Base-by-base conservation (phyloP, 2,888 invertebrate species). In the Tipula helvola region DNA sequence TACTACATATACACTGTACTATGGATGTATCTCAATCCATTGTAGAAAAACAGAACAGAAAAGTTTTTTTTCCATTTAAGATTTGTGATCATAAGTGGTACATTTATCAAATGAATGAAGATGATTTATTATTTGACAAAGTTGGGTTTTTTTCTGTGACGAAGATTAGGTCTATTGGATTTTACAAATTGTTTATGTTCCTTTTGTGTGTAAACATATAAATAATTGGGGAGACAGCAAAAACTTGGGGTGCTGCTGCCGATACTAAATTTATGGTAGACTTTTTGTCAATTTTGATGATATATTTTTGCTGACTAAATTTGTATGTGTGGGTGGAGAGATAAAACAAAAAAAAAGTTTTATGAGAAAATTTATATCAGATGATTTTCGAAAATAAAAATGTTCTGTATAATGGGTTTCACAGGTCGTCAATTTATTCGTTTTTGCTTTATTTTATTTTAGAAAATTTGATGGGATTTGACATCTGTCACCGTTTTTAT, bases 81-180 rank as follows among this genome's bases (percentile, higher is more conserved):
- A 71, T 71, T 71, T 71, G 71, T 71, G 71, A 71, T 71, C 71
- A 28, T 71, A 71, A 71, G 71, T 71, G 71, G 71, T 71, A 71
- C 71, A 71, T 71, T 71, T 71, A 71, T 71, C 71, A 71, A 71
- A 71, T 71, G 71, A 71, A 71, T 71, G 71, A 71, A 71, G 71
- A 71, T 71, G 71, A 71, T 71, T 71, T 71, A 71, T 71, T 71
- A 71, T 71, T 71, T 28, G 71, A 71, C 71, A 71, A 28, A 71
- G 71, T 71, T 71, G 71, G 71, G 28, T 28, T 71, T 71, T 71
- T 71, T 12, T 28, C 28, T 28, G 2, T 71, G 71, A 28, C 71
- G 71, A 71, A 71, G 71, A 71, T 71, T 71, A 71, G 71, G 71
- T 71, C 71, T 71, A 71, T 71, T 71, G 71, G 71, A 71, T 71